phyloP scores from a whole-genome alignment of 2,888 invertebrate species.

The Phytoseiulus persimilis region DNA sequence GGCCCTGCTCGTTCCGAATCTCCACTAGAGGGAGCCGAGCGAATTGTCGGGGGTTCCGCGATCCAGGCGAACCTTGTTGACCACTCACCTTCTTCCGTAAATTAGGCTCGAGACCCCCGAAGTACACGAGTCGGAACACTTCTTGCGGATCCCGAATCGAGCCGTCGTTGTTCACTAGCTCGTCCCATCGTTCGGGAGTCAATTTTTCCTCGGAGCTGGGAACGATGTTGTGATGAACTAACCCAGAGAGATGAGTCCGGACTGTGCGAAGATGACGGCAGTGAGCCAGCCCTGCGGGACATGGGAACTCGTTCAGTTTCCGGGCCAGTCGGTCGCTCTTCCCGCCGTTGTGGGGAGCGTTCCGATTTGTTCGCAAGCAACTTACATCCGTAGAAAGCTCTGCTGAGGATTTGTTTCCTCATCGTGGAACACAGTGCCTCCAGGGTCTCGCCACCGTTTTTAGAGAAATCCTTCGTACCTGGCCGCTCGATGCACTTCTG shows the following conservation, averaged over 20 bases:
- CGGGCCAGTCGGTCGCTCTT: background rate
- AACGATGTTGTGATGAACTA: conserved; percentile 67
- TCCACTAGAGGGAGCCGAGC: no score
- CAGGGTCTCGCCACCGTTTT: conserved; percentile 53
- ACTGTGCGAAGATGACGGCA: conserved; percentile 86
- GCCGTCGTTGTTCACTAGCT: conserved; percentile 58
- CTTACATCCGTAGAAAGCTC: conserved; percentile 86
- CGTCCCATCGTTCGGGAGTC: conserved; percentile 65
- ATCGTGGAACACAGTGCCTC: conserved; percentile 83
- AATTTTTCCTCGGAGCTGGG: conserved; percentile 56
- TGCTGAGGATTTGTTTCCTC: conserved; percentile 84
- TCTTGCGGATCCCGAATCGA: conserved; percentile 56
- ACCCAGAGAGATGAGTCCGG: conserved; percentile 77
- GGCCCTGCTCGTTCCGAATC: no score
- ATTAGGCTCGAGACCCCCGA: conserved; percentile 70
- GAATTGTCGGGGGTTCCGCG: no score
- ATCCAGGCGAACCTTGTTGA: no score
- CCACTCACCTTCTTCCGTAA: conserved; percentile 49
- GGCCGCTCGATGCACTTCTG: conserved; percentile 14
- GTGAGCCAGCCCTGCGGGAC: conserved; percentile 66
- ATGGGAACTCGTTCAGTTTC: background rate
- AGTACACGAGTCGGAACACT: conserved; percentile 73
- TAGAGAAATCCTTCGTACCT: conserved; percentile 29
- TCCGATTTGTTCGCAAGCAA: conserved; percentile 24
- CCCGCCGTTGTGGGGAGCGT: no score